A percentile compares a stretch with the other conserved stretches of the same genome.
phyloP scores from a whole-genome alignment of 2,797 vertebrate genomes.

The Mormyrops boulengeri region DNA sequence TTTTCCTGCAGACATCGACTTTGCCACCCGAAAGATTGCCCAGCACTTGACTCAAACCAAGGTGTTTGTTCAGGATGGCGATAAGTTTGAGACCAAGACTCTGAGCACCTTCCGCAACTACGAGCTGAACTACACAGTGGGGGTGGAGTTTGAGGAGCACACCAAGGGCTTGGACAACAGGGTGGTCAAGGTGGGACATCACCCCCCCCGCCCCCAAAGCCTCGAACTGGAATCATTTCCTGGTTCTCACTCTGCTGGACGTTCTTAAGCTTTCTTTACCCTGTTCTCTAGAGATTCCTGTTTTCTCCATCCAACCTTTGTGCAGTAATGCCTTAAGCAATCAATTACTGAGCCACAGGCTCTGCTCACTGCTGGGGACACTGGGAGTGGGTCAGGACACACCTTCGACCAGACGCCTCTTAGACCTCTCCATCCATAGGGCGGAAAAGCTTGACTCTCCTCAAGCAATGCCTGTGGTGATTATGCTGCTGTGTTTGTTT shows the following conservation, averaged over 20 bases:
- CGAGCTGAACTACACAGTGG: constrained; percentile 71
- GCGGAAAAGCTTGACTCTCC: not conserved
- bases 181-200: constrained; percentile 63
- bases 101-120: constrained; percentile 86
- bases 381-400: not conserved
- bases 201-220: not conserved
- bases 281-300: not conserved
- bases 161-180: constrained; percentile 80
- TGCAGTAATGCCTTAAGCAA: not conserved
- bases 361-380: not conserved
- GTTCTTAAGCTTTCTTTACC: not conserved
- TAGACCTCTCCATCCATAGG: not conserved
- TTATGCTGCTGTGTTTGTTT: not conserved
- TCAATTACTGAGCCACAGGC: not conserved
- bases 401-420: not conserved
- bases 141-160: constrained; percentile 79
- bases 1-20: constrained; percentile 72
- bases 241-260: not conserved
- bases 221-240: not conserved
- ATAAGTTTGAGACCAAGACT: constrained; percentile 79
- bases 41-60: constrained; percentile 76
- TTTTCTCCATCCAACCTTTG: not conserved
- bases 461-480: not conserved
- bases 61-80: constrained; percentile 72
- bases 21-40: constrained; percentile 86